These are phyloP conservation scores for Meghimatium bilineatum DNA, from an alignment of 2,888 invertebrate species.

Conservation along the genomic window DNA sequence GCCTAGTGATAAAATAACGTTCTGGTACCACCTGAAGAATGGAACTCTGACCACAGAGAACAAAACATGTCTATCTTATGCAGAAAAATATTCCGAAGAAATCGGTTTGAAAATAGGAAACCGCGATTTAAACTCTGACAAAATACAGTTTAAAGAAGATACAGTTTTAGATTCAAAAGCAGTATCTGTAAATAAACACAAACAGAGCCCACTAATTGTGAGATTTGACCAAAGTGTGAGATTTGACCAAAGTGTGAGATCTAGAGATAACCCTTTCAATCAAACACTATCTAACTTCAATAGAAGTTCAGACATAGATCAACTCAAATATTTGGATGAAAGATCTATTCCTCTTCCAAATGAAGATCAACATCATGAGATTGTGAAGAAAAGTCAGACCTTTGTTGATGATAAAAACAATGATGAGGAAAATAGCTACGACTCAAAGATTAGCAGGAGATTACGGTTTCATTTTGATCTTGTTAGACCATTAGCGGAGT, in stretches of 20 bases:
- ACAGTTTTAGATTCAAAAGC: neutral
- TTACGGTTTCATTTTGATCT: neutral
- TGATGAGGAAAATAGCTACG: neutral
- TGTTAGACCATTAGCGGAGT: neutral
- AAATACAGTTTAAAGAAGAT: neutral
- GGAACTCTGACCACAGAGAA: conserved; percentile 2
- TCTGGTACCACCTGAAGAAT: conserved; percentile 8
- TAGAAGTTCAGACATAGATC: neutral
- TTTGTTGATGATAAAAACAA: neutral
- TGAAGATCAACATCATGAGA: neutral
- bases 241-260: neutral
- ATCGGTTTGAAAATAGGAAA: neutral
- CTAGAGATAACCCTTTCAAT: no score
- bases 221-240: no score
- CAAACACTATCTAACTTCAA: neutral
- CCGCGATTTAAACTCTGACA: neutral
- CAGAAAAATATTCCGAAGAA: neutral
- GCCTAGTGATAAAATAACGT: neutral
- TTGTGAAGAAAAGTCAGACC: neutral
- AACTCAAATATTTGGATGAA: neutral
- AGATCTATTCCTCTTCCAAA: neutral
- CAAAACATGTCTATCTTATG: neutral
- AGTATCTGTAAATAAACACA: no score
- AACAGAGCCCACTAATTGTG: neutral
- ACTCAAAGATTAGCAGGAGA: neutral